Conservation (phyloP, 2,888 invertebrate species). For the Dilophus febrilis region DNA sequence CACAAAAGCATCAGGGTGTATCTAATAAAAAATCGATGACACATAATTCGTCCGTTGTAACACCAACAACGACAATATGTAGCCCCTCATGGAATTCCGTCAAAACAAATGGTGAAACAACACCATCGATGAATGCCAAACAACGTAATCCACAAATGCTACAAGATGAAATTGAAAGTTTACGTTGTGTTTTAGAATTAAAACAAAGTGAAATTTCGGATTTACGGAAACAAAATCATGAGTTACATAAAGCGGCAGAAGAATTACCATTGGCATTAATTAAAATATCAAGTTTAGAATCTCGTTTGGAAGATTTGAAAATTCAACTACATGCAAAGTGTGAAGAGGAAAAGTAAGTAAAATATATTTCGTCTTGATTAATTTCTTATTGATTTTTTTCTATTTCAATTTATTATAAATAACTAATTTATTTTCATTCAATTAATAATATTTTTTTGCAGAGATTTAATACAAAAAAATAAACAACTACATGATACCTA, state of each 20-base stretch:
- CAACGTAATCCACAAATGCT: conserved; percentile 25
- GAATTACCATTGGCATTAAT: conserved; percentile 53
- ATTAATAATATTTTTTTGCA: conserved; percentile 19
- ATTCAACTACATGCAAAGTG: conserved; percentile 51
- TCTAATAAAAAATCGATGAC: too few species aligned
- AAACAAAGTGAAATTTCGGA: conserved; percentile 72
- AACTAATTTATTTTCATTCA: not conserved
- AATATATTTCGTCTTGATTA: too few species aligned
- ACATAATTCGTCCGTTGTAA: not conserved
- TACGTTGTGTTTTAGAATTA: conserved; percentile 75
- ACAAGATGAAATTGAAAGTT: conserved; percentile 61
- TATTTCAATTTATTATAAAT: too few species aligned
- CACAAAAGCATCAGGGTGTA: conserved; percentile 5
- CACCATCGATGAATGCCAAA: not conserved
- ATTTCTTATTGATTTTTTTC: too few species aligned
- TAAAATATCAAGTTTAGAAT: conserved; percentile 57
- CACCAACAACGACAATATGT: not conserved
- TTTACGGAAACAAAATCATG: conserved; percentile 50
- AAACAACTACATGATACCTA: conserved; percentile 53
- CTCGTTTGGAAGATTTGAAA: conserved; percentile 73
- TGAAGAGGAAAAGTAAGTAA: conserved; percentile 51
- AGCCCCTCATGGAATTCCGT: conserved; percentile 8
- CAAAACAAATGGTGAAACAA: not conserved
- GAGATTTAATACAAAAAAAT: conserved; percentile 50
- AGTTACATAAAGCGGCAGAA: conserved; percentile 55